phyloP scores from a whole-genome alignment of 1,140 invertebrate genomes.

The Tigriopus japonicus region DNA sequence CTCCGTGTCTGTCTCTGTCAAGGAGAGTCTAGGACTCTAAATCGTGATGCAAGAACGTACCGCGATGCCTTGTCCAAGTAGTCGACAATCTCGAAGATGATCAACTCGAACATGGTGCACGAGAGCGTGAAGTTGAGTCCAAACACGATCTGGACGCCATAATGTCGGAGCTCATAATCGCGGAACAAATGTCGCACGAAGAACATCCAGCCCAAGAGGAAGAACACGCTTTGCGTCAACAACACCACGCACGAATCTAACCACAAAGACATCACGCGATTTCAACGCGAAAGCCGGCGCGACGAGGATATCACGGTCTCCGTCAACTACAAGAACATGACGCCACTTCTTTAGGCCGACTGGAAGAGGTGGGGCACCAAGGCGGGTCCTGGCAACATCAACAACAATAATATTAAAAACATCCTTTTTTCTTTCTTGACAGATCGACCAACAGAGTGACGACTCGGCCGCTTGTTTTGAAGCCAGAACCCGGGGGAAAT shows the following conservation, averaged over 20 bases:
- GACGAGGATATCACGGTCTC: no score
- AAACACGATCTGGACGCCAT: constrained; percentile 85
- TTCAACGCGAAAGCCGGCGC: constrained; percentile 18
- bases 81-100: constrained; percentile 98
- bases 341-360: no score
- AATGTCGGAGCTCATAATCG: constrained; percentile 94
- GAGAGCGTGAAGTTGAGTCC: constrained; percentile 90
- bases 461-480: no score
- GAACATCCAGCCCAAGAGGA: constrained; percentile 92
- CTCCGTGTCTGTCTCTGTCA: no score
- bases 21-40: no score
- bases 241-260: constrained; percentile 46
- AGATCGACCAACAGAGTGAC: no score
- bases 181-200: constrained; percentile 94
- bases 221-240: constrained; percentile 62
- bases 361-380: no score
- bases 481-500: no score
- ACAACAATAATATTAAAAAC: no score
- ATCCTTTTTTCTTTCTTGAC: no score
- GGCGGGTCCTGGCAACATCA: no score
- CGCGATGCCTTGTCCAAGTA: constrained; percentile 49
- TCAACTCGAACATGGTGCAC: constrained; percentile 98
- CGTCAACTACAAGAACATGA: no score
- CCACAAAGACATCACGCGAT: constrained; percentile 38
- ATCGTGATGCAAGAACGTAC: constrained; percentile 32